Evolutionary conservation across 2,888 invertebrate genomes (phyloP).

Genomic region (Temnothorax rugatulus): DNA sequence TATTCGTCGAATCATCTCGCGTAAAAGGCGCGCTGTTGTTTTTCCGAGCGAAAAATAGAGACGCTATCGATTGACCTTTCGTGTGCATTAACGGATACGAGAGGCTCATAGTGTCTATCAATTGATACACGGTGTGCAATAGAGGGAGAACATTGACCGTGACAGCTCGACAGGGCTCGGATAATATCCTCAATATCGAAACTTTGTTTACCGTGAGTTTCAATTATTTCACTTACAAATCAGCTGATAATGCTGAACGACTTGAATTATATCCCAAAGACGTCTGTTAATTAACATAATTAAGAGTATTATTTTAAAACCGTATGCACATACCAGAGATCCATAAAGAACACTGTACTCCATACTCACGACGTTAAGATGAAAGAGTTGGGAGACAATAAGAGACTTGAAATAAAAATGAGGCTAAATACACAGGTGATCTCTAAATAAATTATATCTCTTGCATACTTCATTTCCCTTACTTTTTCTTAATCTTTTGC

Average conservation of each 20-base stretch:
- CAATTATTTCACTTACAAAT: neutral
- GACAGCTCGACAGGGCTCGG: slow-evolving; percentile 12
- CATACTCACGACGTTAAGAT: neutral
- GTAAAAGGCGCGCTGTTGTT: slow-evolving; percentile 39
- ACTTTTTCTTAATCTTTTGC: neutral
- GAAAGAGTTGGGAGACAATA: neutral
- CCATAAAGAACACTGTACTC: neutral
- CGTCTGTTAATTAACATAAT: neutral
- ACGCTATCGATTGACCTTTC: slow-evolving; percentile 55
- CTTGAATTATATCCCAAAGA: neutral
- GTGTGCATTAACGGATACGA: slow-evolving; percentile 19
- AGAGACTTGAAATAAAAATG: slow-evolving; percentile 13
- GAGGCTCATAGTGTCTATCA: slow-evolving; percentile 25
- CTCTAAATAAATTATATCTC: neutral
- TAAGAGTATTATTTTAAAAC: neutral
- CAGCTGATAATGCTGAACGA: neutral
- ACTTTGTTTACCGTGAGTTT: neutral
- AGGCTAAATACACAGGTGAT: neutral
- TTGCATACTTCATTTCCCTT: neutral
- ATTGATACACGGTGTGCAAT: slow-evolving; percentile 29
- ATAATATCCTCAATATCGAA: neutral
- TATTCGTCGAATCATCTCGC: slow-evolving; percentile 33
- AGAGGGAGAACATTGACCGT: slow-evolving; percentile 53
- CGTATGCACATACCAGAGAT: neutral
- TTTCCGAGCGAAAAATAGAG: slow-evolving; percentile 43